Percentiles rank a stretch among this genome's conserved stretches.
Evolutionary conservation across 2,113 vertebrate genomes (phyloP).

Genomic region (Irena cyanogastra): DNA sequence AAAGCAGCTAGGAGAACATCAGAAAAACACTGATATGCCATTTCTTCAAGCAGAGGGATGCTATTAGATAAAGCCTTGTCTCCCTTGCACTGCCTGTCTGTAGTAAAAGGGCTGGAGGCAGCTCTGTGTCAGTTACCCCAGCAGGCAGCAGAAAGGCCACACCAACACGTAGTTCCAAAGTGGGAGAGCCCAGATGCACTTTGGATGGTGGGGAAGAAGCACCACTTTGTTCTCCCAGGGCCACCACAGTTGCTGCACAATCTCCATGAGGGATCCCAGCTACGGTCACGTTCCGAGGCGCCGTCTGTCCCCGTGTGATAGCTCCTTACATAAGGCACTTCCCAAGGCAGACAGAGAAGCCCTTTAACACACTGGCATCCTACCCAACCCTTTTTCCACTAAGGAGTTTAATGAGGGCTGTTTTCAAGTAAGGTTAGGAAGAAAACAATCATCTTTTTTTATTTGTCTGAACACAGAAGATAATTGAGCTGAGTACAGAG

Average conservation of each 20-base stretch:
- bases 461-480: background rate
- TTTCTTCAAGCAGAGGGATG: background rate
- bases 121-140: background rate
- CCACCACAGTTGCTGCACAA: background rate
- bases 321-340: background rate
- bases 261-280: background rate
- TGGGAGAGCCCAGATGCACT: background rate
- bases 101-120: background rate
- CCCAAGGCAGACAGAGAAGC: background rate
- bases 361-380: background rate
- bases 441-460: slow-evolving; percentile 20
- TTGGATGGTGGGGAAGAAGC: background rate
- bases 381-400: background rate
- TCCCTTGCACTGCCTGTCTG: background rate
- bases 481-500: background rate
- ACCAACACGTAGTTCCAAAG: accelerated
- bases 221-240: background rate
- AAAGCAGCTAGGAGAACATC: background rate
- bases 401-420: slow-evolving; percentile 14
- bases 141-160: background rate
- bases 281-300: background rate
- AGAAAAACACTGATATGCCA: background rate
- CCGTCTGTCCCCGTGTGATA: background rate
- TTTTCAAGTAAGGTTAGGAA: background rate
- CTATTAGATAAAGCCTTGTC: background rate